Percentiles rank a stretch among this genome's conserved stretches.
These are phyloP conservation scores for Peromyscus aztecus DNA, from an alignment of 2,797 vertebrate species.

Conservation along the genomic window DNA sequence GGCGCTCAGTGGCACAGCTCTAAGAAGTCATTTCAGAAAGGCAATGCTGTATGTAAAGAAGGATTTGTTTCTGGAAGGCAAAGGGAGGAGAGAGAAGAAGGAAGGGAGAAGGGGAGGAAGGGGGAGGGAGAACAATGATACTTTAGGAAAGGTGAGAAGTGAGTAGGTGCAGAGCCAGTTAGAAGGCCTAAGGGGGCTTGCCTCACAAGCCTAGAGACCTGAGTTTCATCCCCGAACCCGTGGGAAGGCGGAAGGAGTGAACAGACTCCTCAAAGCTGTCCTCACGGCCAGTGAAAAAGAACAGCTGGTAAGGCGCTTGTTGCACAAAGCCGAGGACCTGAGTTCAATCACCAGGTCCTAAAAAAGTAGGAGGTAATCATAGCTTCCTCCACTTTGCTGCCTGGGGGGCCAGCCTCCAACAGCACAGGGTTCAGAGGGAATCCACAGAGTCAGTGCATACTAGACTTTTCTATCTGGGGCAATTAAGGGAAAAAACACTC, in stretches of 20 bases:
- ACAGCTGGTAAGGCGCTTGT: background rate
- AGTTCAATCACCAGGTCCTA: background rate
- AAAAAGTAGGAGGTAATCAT: background rate
- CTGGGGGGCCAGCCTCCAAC: no score
- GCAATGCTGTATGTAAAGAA: background rate
- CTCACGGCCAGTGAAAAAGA: background rate
- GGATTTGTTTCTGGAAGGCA: background rate
- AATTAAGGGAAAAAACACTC: no score
- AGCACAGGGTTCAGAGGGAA: no score
- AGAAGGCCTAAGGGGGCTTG: background rate
- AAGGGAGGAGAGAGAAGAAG: background rate
- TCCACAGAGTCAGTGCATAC: no score
- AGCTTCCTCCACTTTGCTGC: background rate
- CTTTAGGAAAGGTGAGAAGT: background rate
- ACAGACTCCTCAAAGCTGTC: background rate
- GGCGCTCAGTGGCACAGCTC: background rate
- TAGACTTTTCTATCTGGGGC: no score
- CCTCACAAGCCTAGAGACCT: background rate
- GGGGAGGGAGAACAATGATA: background rate
- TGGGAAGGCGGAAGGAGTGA: background rate
- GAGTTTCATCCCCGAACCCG: background rate
- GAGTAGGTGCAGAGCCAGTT: background rate
- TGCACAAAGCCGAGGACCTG: no score
- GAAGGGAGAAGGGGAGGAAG: rapidly evolving
- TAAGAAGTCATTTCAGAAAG: constrained; percentile 10